Base-by-base conservation (phyloP, 2,888 invertebrate genomes). In the Polymixis lichenea region DNA sequence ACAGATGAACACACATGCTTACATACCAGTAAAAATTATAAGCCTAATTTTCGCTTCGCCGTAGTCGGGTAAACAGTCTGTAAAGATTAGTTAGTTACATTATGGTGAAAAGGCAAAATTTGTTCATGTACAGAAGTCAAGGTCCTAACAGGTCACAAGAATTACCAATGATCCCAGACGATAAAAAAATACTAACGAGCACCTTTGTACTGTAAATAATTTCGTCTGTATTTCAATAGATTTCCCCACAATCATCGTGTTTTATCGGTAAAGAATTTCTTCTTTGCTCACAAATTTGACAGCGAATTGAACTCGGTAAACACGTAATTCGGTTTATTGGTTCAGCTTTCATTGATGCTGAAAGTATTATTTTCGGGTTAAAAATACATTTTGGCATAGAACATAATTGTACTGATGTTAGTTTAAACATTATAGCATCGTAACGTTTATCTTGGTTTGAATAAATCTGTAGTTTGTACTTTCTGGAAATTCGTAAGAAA, bases 131-230 rank as follows among this genome's bases (percentile, higher is more conserved):
- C 43, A 61, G 19, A 61, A 51, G 6, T 64, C 55, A 66, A 69
- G 53, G 60, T n/a, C 43, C 0, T 0, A 25, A 56, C 46, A 11
- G 56, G 9, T 56, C 25, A 43, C 43, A 56, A 43, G 28, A 62
- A 66, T 55, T 70, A 67, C 49, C 72, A 67, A 60, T 75, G 71
- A 82, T 69, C 25, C 68, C 38, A 61, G 60, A 71, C 49, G 46
- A n/a, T 9, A 43, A 62, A 9, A 58, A 56, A 53, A 22, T 55
- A 51, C 61, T 83, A 84, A 86, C 86, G 83, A 84, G 65, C 73
- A 38, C 65, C 43, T 75, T 84, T 78, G 66, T 82, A 32, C 55
- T 55, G 56, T 65, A 56, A 67, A 72, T 67, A 67, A 85, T 77
- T 55, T 55, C 43, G 13, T 66, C 28, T 55, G 61, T 84, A 61